phyloP scores from a whole-genome alignment of 2,888 invertebrate species.

The Ophion obscuratus region DNA sequence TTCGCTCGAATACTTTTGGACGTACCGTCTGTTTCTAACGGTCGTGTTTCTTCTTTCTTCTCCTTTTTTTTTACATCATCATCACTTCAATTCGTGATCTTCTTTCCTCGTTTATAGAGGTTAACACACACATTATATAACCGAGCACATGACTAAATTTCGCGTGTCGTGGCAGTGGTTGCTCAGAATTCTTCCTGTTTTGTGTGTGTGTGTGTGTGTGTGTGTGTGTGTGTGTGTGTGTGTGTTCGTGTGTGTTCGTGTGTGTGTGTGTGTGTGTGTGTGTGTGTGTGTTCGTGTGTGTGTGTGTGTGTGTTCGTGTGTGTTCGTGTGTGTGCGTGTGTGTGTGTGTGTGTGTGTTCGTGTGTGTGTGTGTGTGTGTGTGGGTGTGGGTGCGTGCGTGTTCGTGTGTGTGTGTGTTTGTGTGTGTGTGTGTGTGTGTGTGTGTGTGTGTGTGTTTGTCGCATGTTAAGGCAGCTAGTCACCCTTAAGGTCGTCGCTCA shows the following conservation, averaged over 20 bases:
- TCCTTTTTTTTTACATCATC: neutral
- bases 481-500: too few species aligned
- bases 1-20: constrained; percentile 62
- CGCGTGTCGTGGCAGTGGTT: constrained; percentile 77
- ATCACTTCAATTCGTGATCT: neutral
- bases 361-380: neutral
- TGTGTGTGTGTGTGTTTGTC: neutral
- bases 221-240: neutral
- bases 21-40: constrained; percentile 13
- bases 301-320: too few species aligned
- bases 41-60: constrained; percentile 14
- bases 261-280: too few species aligned
- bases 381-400: too few species aligned
- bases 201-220: constrained; percentile 4
- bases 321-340: neutral
- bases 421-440: neutral
- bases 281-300: too few species aligned
- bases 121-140: constrained; percentile 60
- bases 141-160: constrained; percentile 60
- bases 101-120: neutral
- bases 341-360: neutral
- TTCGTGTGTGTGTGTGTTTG: too few species aligned
- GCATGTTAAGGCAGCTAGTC: constrained; percentile 78
- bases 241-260: too few species aligned
- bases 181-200: constrained; percentile 74